Evolutionary conservation across 2,888 invertebrate genomes (phyloP).

Genomic region (Lasioglossum pauxillum): DNA sequence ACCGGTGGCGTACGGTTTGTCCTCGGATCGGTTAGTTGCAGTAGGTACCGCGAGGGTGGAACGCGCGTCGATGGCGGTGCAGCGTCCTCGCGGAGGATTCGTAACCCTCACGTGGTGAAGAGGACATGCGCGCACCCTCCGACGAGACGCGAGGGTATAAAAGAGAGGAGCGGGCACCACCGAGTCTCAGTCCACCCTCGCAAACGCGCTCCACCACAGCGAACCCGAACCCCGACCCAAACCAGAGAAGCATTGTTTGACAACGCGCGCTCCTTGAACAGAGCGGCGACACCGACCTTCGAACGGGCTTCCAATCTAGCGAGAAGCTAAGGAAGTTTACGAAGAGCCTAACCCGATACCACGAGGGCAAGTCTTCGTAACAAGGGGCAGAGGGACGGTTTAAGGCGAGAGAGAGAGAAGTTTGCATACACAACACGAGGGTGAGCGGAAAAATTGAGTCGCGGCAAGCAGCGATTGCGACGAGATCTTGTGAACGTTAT

Average conservation of each 20-base stretch:
- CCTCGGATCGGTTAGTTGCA: not conserved
- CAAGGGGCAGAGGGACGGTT: not conserved
- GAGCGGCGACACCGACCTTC: not conserved
- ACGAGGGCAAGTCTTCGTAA: too few species aligned
- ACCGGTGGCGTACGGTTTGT: not conserved
- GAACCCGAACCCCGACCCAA: not conserved
- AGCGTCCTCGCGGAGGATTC: constrained; percentile 32
- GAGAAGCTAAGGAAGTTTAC: not conserved
- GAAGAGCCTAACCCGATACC: not conserved
- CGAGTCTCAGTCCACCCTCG: constrained; percentile 75
- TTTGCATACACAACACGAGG: not conserved
- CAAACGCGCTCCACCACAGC: constrained; percentile 37
- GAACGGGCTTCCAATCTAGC: not conserved
- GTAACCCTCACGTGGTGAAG: constrained; percentile 66
- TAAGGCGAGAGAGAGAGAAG: not conserved
- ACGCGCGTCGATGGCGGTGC: constrained; percentile 12
- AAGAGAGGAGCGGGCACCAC: constrained; percentile 70
- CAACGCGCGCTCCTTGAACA: not conserved
- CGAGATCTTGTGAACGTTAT: not conserved
- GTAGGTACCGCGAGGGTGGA: not conserved
- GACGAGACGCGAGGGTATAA: constrained; percentile 72
- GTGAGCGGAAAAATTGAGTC: not conserved
- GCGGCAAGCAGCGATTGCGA: not conserved
- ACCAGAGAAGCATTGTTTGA: not conserved
- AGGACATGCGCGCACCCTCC: constrained; percentile 72